A percentile compares a stretch with the other conserved stretches of the same genome.
Evolutionary conservation across 1,140 invertebrate species (phyloP).

Genomic region (Mercenaria mercenaria): DNA sequence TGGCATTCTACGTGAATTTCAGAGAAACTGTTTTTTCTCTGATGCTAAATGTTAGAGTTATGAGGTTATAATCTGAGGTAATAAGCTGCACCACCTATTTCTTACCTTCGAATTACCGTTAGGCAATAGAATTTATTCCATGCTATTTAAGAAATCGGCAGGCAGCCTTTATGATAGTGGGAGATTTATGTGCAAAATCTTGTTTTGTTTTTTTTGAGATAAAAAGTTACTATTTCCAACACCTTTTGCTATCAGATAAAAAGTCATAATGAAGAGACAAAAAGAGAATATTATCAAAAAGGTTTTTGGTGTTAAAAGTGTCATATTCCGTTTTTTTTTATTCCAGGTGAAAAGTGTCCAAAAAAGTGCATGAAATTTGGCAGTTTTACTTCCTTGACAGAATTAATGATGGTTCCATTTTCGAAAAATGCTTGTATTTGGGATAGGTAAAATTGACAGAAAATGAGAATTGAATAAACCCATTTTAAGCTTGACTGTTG

Average conservation of each 20-base stretch:
- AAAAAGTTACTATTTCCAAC: neutral
- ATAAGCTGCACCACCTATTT: slow-evolving; percentile 18
- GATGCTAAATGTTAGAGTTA: slow-evolving; percentile 18
- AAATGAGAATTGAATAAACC: too few species aligned
- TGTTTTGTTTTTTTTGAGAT: neutral
- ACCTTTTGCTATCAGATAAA: slow-evolving; percentile 10
- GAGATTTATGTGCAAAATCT: slow-evolving; percentile 19
- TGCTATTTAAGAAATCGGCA: slow-evolving; percentile 45
- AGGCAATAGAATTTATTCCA: neutral
- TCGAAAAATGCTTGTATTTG: too few species aligned
- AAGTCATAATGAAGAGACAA: neutral
- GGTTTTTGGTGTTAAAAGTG: neutral
- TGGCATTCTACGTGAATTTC: slow-evolving; percentile 1
- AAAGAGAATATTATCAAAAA: neutral
- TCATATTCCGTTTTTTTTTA: neutral
- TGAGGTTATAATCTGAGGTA: slow-evolving; percentile 38
- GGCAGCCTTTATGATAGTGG: slow-evolving; percentile 9
- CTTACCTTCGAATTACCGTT: neutral
- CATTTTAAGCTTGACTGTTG: too few species aligned
- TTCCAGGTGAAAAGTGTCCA: neutral
- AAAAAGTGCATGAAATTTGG: neutral
- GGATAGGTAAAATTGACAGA: too few species aligned
- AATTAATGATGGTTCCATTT: neutral
- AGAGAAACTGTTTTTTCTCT: neutral
- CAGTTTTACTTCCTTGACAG: neutral